Base-by-base conservation (phyloP, 2,797 vertebrate species). In the Tragopan temminckii region DNA sequence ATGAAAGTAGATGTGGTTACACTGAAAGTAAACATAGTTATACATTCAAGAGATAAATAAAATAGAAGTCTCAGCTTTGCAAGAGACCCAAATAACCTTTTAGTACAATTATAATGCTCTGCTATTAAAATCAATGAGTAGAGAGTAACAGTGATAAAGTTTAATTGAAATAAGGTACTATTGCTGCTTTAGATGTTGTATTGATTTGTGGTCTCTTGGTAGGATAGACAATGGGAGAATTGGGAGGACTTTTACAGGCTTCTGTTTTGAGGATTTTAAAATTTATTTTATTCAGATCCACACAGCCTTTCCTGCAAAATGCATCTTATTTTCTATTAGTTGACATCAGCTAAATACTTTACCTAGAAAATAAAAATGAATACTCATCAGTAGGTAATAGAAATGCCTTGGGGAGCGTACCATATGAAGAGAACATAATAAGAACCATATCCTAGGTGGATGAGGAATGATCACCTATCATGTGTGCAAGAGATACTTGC, bases 1-100 rank as follows among this genome's bases (percentile, higher is more conserved):
- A 80, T 82, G 62, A 93, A 91, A 93, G 62, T 40, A 90, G 76
- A 88, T 61, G 38, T 61, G 61, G 62, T 84, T 94, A 87, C 7
- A 23, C 9, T 66, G 85, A 48, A 88, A 80, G 50, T 45, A 94
- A 88, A 82, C 24, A 36, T 21, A 74, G 61, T 94, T 89, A 57
- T 0, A 1, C 10, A 20, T 69, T 82, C 55, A 81, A 69, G 63
- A 93, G 72, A 68, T 50, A 38, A 94, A 46, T 52, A 66, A 89
- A 40, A 67, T 23, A 80, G 31, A 86, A 82, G 17, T 55, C 72
- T 8, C 42, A 88, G 55, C 36, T 89, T 85, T 88, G 7, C 23
- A 61, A 83, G 40, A 67, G 57, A 78, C 43, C 17, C 24, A 48
- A 88, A 88, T 63, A 90, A 31, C 17, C 43, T 86, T 45, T 52